Evolutionary conservation across 2,888 invertebrate genomes (phyloP).

Genomic region (Sarcophaga caerulescens): DNA sequence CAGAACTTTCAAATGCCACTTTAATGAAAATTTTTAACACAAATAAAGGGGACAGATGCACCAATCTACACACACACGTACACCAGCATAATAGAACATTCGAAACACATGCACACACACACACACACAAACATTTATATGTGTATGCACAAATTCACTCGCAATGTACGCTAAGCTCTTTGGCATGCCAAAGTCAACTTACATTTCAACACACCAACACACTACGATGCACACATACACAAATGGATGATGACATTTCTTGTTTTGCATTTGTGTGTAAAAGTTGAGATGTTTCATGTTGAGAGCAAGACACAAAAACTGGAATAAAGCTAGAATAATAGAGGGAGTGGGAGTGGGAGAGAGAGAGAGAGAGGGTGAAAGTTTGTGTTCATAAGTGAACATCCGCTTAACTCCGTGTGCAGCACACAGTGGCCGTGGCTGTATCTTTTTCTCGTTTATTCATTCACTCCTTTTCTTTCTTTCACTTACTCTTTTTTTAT

Average conservation of each 20-base stretch:
- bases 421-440: slow-evolving; percentile 55
- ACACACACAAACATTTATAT: not conserved
- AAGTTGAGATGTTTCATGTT: slow-evolving; percentile 62
- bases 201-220: slow-evolving; percentile 31
- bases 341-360: slow-evolving; percentile 23
- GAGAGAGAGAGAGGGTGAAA: slow-evolving; percentile 21
- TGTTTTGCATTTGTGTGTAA: slow-evolving; percentile 63
- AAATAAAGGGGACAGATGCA: slow-evolving; percentile 58
- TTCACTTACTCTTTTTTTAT: not conserved
- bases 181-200: slow-evolving; percentile 47
- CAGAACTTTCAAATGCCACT: slow-evolving; percentile 67
- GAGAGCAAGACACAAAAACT: slow-evolving; percentile 7
- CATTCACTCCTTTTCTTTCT: not conserved
- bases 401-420: slow-evolving; percentile 61
- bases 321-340: not conserved
- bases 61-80: slow-evolving; percentile 41
- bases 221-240: slow-evolving; percentile 26
- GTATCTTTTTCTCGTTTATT: slow-evolving; percentile 14
- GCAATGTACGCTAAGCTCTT: slow-evolving; percentile 23
- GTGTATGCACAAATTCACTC: too few species aligned
- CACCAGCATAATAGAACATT: not conserved
- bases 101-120: not conserved
- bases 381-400: slow-evolving; percentile 66
- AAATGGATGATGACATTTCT: slow-evolving; percentile 63
- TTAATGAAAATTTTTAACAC: slow-evolving; percentile 66